A percentile compares a stretch with the other conserved stretches of the same genome.
These are phyloP conservation scores for Prosapia bicincta DNA, from an alignment of 2,888 invertebrate species.

Conservation along the genomic window DNA sequence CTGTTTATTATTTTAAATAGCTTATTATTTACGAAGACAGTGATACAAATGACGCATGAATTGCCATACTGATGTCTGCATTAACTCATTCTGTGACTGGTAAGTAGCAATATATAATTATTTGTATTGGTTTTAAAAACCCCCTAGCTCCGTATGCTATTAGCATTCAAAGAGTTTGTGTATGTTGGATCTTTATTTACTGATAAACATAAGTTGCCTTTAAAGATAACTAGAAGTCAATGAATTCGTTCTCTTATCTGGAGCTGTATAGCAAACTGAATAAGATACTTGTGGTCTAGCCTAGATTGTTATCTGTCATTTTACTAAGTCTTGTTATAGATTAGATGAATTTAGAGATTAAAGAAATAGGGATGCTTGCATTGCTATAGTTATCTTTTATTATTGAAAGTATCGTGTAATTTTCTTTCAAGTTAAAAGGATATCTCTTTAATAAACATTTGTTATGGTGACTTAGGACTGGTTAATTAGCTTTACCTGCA, in stretches of 20 bases:
- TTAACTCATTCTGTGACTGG: constrained; percentile 53
- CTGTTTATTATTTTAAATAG: not conserved
- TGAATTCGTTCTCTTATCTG: too few relatives aligned
- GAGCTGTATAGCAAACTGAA: too few relatives aligned
- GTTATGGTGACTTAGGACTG: too few relatives aligned
- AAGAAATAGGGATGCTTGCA: too few relatives aligned
- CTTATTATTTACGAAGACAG: constrained; percentile 5
- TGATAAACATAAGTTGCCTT: too few relatives aligned
- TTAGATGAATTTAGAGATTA: not conserved
- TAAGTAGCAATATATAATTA: constrained; percentile 42
- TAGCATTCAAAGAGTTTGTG: not conserved
- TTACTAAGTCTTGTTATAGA: not conserved
- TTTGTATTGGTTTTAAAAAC: not conserved
- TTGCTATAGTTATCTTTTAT: too few relatives aligned
- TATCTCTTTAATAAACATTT: too few relatives aligned
- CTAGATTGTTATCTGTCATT: not conserved
- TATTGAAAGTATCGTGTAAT: too few relatives aligned
- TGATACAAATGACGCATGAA: constrained; percentile 24
- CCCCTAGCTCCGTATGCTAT: constrained; percentile 2
- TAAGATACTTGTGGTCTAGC: not conserved
- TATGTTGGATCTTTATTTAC: not conserved
- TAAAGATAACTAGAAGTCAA: too few relatives aligned
- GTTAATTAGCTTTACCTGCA: too few relatives aligned
- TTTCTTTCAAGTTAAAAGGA: too few relatives aligned
- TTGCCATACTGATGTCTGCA: constrained; percentile 50